Evolutionary conservation across 2,888 invertebrate species (phyloP), one percentile per base, ranked within the genome.

Genomic region (Trissoscelio sp.): DNA sequence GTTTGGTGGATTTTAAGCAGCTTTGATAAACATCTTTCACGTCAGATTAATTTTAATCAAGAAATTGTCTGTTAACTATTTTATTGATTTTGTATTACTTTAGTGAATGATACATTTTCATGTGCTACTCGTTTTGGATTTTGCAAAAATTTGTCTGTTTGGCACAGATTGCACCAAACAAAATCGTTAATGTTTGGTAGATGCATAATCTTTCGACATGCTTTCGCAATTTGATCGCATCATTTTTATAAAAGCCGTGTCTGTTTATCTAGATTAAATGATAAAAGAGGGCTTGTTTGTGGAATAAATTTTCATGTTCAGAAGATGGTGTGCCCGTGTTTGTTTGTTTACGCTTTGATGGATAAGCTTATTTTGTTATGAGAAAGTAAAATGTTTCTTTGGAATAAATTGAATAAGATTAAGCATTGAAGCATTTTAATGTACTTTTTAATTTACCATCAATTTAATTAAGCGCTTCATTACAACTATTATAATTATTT

Each of bases 1-100:
- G 24, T 31, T 7, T 24, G 60, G 16, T 31, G 24, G 31, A 42
- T 42, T 75, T 58, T 24, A 18, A 46, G 42, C 73, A 46, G 64
- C 55, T 64, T 74, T 55, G 46, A 55, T 46, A 42, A 20, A 24
- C 53, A 39, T 48, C 74, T 46, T 46, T 66, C 46, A 20, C n/a
- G 28, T 70, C 16, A 3, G 44, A 14, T 67, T 55, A 12, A 0
- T 39, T 20, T 67, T 55, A 12, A 0, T 39, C 16, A 14, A 34
- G 14, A 46, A 14, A 46, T 24, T 12, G 37, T n/a, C 34, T 16
- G 7, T 20, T 14, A 6, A 18, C 11, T 28, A 14, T 39, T 24
- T 24, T 20, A 11, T 22, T 24, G 24, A 24, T 4, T 22, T n/a
- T 46, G 20, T 16, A 3, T 34, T 20, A 14, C 28, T 11, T 9